A percentile compares a stretch with the other conserved stretches of the same genome.
Conservation (phyloP, 2,888 invertebrate genomes). For the Ametastegia equiseti region DNA sequence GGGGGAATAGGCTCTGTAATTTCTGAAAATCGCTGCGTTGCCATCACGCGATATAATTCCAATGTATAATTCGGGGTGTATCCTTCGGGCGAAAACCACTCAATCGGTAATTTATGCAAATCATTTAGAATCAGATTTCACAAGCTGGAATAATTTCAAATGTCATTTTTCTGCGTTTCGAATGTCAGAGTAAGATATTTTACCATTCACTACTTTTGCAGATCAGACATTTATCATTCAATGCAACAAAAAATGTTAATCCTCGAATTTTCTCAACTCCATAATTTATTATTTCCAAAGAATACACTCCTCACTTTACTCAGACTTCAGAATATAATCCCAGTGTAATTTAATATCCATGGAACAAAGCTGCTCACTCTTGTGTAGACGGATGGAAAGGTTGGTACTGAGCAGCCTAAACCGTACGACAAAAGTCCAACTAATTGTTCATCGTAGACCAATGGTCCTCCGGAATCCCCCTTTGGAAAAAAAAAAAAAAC, state of each 20-base stretch:
- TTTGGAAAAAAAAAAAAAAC: conserved; percentile 49
- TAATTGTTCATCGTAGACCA: conserved; percentile 63
- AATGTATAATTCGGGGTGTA: neutral
- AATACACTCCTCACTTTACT: neutral
- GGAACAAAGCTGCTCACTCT: conserved; percentile 63
- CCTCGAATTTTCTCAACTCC: neutral
- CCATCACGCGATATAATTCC: conserved; percentile 14
- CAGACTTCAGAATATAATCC: conserved; percentile 45
- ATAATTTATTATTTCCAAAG: neutral
- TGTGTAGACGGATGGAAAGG: conserved; percentile 71
- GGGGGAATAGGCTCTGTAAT: conserved; percentile 25
- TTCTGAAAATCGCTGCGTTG: conserved; percentile 2
- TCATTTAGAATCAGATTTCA: neutral
- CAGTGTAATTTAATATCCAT: conserved; percentile 63
- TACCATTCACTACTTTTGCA: neutral
- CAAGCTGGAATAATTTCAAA: neutral
- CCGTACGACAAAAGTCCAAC: conserved; percentile 72
- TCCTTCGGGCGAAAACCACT: neutral
- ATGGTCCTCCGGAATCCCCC: conserved; percentile 71
- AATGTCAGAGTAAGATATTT: neutral
- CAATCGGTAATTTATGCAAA: conserved; percentile 8
- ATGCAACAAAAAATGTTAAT: neutral
- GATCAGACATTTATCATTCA: neutral
- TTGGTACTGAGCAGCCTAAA: conserved; percentile 64
- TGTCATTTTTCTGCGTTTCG: neutral